Percentiles rank a stretch among this genome's conserved stretches.
Evolutionary conservation across 2,888 invertebrate species (phyloP).

Genomic region (Polyommatus iphigenia): DNA sequence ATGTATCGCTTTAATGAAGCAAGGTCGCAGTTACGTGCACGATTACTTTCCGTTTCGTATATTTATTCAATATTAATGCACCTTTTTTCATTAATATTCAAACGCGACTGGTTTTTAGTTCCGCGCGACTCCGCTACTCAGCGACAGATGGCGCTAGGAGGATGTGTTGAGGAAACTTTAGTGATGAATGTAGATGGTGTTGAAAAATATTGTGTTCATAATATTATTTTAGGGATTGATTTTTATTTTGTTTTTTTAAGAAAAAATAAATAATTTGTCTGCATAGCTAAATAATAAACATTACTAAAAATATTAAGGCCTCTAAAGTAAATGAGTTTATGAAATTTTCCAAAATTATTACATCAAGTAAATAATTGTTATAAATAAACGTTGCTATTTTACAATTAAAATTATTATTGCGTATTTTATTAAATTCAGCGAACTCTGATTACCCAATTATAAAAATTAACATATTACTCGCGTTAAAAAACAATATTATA

Average conservation of each 20-base stretch:
- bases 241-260: neutral
- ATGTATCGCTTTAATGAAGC: constrained; percentile 75
- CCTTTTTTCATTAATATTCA: constrained; percentile 6
- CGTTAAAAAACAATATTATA: neutral
- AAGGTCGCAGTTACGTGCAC: constrained; percentile 60
- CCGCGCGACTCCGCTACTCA: constrained; percentile 62
- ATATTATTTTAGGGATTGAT: neutral
- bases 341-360: neutral
- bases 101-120: constrained; percentile 48
- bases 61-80: constrained; percentile 29
- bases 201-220: neutral
- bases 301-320: neutral
- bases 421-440: neutral
- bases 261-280: no score
- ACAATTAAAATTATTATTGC: neutral
- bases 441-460: neutral
- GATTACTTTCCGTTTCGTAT: constrained; percentile 33
- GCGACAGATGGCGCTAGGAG: constrained; percentile 62
- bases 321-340: neutral
- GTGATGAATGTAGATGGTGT: neutral
- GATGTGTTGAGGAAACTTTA: constrained; percentile 1
- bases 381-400: no score
- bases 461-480: neutral
- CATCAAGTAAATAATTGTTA: neutral
- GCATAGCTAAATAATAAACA: no score